These are phyloP conservation scores for Dryas iulia DNA, from an alignment of 1,140 invertebrate genomes.

Conservation along the genomic window DNA sequence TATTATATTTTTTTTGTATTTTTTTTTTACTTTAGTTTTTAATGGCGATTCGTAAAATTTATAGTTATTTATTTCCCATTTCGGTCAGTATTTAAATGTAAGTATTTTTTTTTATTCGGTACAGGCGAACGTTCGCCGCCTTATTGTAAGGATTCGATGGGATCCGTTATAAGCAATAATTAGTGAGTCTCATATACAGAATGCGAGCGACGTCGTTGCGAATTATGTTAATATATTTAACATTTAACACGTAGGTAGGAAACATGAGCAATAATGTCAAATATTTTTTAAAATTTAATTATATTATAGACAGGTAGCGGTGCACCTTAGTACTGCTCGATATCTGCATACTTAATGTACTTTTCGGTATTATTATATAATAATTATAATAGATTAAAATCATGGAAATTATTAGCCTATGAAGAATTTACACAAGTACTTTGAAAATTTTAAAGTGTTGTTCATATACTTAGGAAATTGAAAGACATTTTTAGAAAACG, in stretches of 20 bases:
- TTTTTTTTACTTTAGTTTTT: conserved; percentile 47
- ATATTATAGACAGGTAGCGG: conserved; percentile 22
- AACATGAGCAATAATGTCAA: conserved; percentile 38
- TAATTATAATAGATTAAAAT: conserved; percentile 6
- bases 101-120: conserved; percentile 67
- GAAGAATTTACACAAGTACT: conserved; percentile 8
- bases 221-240: conserved; percentile 19
- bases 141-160: conserved; percentile 39
- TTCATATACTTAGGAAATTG: no score
- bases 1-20: conserved; percentile 53
- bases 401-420: conserved; percentile 13
- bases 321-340: conserved; percentile 25
- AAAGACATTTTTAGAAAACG: no score
- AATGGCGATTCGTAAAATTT: conserved; percentile 53
- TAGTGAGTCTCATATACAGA: conserved; percentile 38
- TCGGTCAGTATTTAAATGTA: conserved; percentile 79
- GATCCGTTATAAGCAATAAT: conserved; percentile 65
- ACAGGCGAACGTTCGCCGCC: conserved; percentile 53
- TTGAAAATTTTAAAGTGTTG: no score
- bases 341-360: conserved; percentile 36
- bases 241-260: conserved; percentile 9
- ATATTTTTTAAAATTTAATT: conserved; percentile 16
- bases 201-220: conserved; percentile 16
- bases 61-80: conserved; percentile 76
- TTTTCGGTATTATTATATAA: conserved; percentile 36